phyloP scores from a whole-genome alignment of 2,888 invertebrate genomes.

The Gari tellinella region DNA sequence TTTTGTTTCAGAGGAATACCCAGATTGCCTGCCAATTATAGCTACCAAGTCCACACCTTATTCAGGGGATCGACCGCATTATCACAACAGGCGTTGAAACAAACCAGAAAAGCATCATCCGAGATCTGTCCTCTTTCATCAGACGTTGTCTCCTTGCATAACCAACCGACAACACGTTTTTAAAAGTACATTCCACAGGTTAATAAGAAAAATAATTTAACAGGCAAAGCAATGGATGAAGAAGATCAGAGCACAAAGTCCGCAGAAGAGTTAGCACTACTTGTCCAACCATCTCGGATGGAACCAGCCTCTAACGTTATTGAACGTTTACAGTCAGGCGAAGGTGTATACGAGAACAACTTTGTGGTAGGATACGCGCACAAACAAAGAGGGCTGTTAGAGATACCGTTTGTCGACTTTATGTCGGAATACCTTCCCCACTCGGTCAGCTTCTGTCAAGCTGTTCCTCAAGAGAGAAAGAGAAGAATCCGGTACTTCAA shows the following conservation, averaged over 20 bases:
- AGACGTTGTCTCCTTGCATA: slow-evolving; percentile 22
- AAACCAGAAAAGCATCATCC: slow-evolving; percentile 46
- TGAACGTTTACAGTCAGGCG: slow-evolving; percentile 85
- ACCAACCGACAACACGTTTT: slow-evolving; percentile 25
- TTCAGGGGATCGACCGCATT: slow-evolving; percentile 53
- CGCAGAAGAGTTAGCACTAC: slow-evolving; percentile 50
- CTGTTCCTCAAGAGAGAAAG: slow-evolving; percentile 85
- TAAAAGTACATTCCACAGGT: background rate
- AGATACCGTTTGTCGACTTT: slow-evolving; percentile 84
- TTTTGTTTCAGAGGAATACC: slow-evolving; percentile 68
- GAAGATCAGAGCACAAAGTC: slow-evolving; percentile 12
- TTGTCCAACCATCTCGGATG: slow-evolving; percentile 81
- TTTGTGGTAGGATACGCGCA: slow-evolving; percentile 85
- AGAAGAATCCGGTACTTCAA: slow-evolving; percentile 86
- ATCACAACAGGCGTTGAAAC: slow-evolving; percentile 37
- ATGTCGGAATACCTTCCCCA: slow-evolving; percentile 85
- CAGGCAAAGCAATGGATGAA: slow-evolving; percentile 17
- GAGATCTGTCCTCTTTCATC: slow-evolving; percentile 13
- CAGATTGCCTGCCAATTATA: slow-evolving; percentile 64
- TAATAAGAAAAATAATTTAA: background rate
- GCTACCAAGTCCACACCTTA: slow-evolving; percentile 63
- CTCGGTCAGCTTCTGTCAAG: slow-evolving; percentile 84
- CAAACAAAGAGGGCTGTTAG: slow-evolving; percentile 84
- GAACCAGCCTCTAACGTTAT: slow-evolving; percentile 85
- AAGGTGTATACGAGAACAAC: slow-evolving; percentile 78